These are phyloP conservation scores for Oryzias sinensis DNA, from an alignment of 2,797 vertebrate genomes.

Conservation along the genomic window DNA sequence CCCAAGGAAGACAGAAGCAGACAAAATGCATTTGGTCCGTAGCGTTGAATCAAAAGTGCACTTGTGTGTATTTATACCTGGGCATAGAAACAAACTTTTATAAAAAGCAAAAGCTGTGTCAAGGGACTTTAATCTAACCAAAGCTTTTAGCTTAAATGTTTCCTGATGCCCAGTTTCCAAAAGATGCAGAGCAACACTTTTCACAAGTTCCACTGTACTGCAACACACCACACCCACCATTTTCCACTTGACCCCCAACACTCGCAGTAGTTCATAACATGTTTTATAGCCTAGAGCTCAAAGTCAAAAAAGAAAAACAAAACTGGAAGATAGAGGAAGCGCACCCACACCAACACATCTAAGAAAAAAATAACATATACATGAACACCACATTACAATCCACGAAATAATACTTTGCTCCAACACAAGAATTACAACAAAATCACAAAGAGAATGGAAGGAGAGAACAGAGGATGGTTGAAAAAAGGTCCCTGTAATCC, in stretches of 20 bases:
- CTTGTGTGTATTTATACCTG: conserved; percentile 16
- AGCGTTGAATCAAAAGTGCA: not conserved
- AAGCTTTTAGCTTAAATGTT: conserved; percentile 44
- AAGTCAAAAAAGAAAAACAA: conserved; percentile 36
- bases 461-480: conserved; percentile 7
- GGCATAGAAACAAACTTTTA: conserved; percentile 22
- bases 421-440: conserved; percentile 26
- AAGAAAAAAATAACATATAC: conserved; percentile 21
- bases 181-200: conserved; percentile 41
- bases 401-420: conserved; percentile 19
- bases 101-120: conserved; percentile 42
- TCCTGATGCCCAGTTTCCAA: conserved; percentile 46
- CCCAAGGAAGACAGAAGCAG: too few relatives aligned
- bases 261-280: conserved; percentile 50
- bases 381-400: conserved; percentile 11
- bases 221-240: conserved; percentile 18
- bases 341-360: conserved; percentile 39
- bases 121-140: conserved; percentile 42
- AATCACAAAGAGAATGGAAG: conserved; percentile 22
- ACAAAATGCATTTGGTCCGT: not conserved
- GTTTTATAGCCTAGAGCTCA: conserved; percentile 49
- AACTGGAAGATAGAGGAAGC: conserved; percentile 31
- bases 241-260: conserved; percentile 31
- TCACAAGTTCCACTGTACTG: conserved; percentile 34
- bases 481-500: conserved; percentile 32